Evolutionary conservation across 2,113 vertebrate species (phyloP).

Genomic region (Anhinga anhinga): DNA sequence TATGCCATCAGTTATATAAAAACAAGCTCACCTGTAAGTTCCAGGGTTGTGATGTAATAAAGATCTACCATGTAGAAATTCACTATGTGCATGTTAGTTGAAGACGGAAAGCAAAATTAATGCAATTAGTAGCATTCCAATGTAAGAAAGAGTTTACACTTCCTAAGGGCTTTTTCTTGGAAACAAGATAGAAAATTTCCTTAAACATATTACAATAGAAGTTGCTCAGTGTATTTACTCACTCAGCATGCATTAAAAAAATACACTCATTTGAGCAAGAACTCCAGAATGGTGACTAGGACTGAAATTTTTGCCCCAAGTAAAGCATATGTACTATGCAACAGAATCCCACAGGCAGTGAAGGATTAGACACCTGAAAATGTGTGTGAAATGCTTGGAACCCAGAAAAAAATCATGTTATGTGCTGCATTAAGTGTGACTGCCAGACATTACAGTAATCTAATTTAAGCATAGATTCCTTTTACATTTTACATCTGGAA

Average conservation of each 20-base stretch:
- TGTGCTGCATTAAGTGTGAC: background rate
- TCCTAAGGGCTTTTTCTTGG: background rate
- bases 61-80: background rate
- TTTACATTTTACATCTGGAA: background rate
- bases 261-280: background rate
- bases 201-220: background rate
- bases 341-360: background rate
- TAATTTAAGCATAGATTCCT: background rate
- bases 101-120: background rate
- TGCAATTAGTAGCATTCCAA: background rate
- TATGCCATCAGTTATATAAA: background rate
- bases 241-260: background rate
- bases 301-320: background rate
- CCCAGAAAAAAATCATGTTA: background rate
- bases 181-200: background rate
- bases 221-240: background rate
- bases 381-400: background rate
- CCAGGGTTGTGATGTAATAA: background rate
- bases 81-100: background rate
- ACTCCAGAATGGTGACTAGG: background rate
- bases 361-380: background rate
- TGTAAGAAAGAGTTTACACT: background rate
- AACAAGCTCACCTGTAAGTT: background rate
- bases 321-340: rapidly evolving
- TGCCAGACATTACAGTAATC: background rate